Base-by-base conservation (phyloP, 1,140 invertebrate genomes). In the Drosophila watanabei region DNA sequence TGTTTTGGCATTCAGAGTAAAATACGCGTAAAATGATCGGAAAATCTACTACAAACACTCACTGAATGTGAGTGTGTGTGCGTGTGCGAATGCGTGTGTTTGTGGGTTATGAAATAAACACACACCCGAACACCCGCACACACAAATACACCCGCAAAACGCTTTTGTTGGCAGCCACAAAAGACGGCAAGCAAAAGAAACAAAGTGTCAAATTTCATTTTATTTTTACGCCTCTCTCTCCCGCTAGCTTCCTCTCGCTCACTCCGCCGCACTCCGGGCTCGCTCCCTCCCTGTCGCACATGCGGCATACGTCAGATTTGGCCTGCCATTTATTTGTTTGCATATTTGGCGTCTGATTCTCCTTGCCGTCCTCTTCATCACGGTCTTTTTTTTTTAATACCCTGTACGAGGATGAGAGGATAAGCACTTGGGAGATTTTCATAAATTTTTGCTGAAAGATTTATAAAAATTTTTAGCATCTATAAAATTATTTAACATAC, bases 321-420 rank as follows among this genome's bases (percentile, higher is more conserved):
- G 80, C 33, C 63, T 52, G 69, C 64, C 80, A 83, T 82, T 82
- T 83, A 57, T 83, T 83, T 83, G 80, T 82, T 80, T 75, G 64
- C 69, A 79, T 75, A 64, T 75, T 82, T 73, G 64, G 41, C 72
- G 60, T 76, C 79, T 71, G 56, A 61, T 65, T 81, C 63, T 9
- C 18, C 35, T 16, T 64, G 46, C 20, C 20, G 5, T 11, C 16
- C 49, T 33, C 30, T 32, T 75, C 20, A 30, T 24, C 51, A 30
- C 59, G 20, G 13, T 28, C 24, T 32, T 11, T 5, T 37, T 57
- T 45, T 35, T 63, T 30, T n/a, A 3, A 28, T 64, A 45, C 58
- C 58, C 39, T 35, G 32, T n/a, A 45, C 20, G 24, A 24, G n/a
- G n/a, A 24, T 10, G 18, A 5, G 18, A 16, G 18, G 4, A 13